Conservation (phyloP, 2,888 invertebrate species). For the Clepsis dumicolana region DNA sequence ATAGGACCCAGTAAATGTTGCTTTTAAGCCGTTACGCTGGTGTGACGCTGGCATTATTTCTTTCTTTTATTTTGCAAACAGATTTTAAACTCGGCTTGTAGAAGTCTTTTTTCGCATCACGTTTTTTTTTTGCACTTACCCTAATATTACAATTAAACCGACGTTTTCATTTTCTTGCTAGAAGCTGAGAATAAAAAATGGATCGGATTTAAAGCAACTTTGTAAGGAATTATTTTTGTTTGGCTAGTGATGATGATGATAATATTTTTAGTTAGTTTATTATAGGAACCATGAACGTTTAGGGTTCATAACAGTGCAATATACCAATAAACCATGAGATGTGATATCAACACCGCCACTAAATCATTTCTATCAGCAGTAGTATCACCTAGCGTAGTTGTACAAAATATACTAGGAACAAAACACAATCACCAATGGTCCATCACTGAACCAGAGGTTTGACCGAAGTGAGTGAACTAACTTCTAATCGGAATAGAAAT, state of each 20-base stretch:
- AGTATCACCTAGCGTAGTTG: background rate
- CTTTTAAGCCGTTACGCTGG: conserved; percentile 54
- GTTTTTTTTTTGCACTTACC: conserved; percentile 31
- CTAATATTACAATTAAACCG: background rate
- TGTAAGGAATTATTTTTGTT: too few species aligned
- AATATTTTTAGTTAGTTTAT: too few species aligned
- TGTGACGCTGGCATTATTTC: conserved; percentile 46
- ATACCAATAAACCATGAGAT: background rate
- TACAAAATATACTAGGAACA: too few species aligned
- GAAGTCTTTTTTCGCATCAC: conserved; percentile 28
- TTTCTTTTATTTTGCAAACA: conserved; percentile 40
- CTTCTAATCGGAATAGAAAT: too few species aligned
- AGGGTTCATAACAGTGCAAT: background rate
- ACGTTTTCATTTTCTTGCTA: background rate
- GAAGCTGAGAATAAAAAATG: too few species aligned
- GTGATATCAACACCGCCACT: background rate
- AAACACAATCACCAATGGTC: too few species aligned
- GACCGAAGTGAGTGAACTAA: too few species aligned
- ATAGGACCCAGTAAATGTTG: conserved; percentile 55
- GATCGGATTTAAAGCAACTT: background rate
- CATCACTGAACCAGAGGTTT: too few species aligned
- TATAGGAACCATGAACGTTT: too few species aligned
- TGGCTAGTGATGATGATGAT: too few species aligned
- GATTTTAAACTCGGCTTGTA: conserved; percentile 29
- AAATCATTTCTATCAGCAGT: background rate